Conservation (phyloP, 1,140 invertebrate genomes). For the Planococcus citri region DNA sequence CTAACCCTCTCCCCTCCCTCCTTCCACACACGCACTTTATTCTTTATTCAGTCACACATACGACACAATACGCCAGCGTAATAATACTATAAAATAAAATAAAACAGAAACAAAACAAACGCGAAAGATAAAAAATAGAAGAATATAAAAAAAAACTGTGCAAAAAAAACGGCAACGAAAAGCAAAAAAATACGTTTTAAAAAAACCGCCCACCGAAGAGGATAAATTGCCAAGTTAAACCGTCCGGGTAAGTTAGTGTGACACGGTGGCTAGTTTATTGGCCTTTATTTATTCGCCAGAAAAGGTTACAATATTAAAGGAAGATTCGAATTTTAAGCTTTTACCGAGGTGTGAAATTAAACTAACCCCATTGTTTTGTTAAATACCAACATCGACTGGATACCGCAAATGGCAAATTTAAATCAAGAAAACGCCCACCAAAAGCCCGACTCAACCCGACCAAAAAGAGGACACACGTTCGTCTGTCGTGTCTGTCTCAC, state of each 20-base stretch:
- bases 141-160: too few relatives aligned
- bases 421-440: not conserved
- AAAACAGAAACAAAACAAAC: too few relatives aligned
- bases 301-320: slow-evolving; percentile 7
- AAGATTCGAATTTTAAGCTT: slow-evolving; percentile 7
- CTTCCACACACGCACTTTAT: too few relatives aligned
- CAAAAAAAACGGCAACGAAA: not conserved
- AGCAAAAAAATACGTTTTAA: not conserved
- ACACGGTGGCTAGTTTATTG: slow-evolving; percentile 2
- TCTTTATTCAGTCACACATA: too few relatives aligned
- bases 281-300: not conserved
- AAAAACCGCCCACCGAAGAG: not conserved
- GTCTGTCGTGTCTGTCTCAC: not conserved
- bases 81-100: too few relatives aligned
- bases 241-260: not conserved
- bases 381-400: slow-evolving; percentile 2
- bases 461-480: not conserved
- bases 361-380: slow-evolving; percentile 3
- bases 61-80: too few relatives aligned
- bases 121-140: too few relatives aligned
- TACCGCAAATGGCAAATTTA: slow-evolving; percentile 6
- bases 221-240: not conserved
- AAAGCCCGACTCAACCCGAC: not conserved
- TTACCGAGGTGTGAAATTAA: slow-evolving; percentile 6
- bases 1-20: too few relatives aligned